A percentile compares a stretch with the other conserved stretches of the same genome.
Conservation (phyloP, 2,113 vertebrate genomes). For the Verasper variegatus region DNA sequence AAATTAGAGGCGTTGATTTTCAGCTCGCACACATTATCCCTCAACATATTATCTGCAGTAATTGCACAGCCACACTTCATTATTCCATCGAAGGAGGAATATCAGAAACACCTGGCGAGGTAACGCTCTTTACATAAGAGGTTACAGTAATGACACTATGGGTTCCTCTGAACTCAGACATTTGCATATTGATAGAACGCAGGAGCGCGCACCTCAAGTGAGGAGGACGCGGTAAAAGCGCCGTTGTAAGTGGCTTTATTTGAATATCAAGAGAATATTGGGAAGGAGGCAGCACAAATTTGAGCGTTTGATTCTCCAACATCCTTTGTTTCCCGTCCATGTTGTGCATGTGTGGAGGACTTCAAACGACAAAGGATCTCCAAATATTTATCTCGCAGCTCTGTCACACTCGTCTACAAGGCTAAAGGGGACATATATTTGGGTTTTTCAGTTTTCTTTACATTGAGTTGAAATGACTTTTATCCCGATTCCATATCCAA, state of each 20-base stretch:
- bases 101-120: slow-evolving; percentile 42
- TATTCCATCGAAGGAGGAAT: slow-evolving; percentile 41
- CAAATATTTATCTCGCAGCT: background rate
- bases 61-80: slow-evolving; percentile 53
- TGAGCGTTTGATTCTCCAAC: slow-evolving; percentile 31
- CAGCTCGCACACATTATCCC: slow-evolving; percentile 31
- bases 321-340: slow-evolving; percentile 30
- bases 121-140: slow-evolving; percentile 61
- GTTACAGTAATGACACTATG: slow-evolving; percentile 60
- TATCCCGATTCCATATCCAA: slow-evolving; percentile 6
- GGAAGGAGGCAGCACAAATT: slow-evolving; percentile 35
- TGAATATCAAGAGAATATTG: slow-evolving; percentile 72
- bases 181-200: slow-evolving; percentile 76
- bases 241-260: slow-evolving; percentile 65
- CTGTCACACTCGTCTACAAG: background rate
- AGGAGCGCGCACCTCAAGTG: slow-evolving; percentile 21
- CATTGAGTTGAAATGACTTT: slow-evolving; percentile 12
- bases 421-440: background rate
- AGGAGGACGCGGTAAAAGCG: slow-evolving; percentile 29
- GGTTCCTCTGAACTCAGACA: slow-evolving; percentile 58
- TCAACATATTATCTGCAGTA: slow-evolving; percentile 37
- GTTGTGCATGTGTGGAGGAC: background rate
- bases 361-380: slow-evolving; percentile 6
- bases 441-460: background rate
- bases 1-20: slow-evolving; percentile 45